A percentile compares a stretch with the other conserved stretches of the same genome.
These are phyloP conservation scores for Ammodytes dubius DNA, from an alignment of 2,113 vertebrate species.

Conservation along the genomic window DNA sequence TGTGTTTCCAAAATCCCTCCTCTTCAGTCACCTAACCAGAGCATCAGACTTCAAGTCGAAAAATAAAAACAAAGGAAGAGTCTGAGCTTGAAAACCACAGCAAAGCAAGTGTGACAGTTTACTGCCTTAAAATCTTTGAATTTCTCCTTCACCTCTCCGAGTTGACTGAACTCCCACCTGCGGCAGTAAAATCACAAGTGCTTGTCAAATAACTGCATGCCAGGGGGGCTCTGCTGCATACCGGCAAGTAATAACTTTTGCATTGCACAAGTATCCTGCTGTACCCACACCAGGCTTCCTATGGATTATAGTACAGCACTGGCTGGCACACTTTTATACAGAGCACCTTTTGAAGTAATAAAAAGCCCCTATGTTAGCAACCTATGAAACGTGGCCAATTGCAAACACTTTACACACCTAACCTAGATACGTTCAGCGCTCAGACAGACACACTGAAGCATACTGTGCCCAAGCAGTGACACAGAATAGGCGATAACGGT, in stretches of 20 bases:
- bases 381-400: conserved; percentile 27
- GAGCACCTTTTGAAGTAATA: neutral
- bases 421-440: conserved; percentile 4
- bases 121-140: conserved; percentile 16
- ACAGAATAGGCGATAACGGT: neutral
- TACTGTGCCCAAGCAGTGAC: conserved; percentile 5
- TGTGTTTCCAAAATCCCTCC: neutral
- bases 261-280: conserved; percentile 38
- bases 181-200: conserved; percentile 74
- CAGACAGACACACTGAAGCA: conserved; percentile 33
- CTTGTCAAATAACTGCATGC: conserved; percentile 67
- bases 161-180: conserved; percentile 57
- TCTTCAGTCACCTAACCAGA: neutral
- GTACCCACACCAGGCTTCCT: conserved; percentile 22
- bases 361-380: conserved; percentile 36
- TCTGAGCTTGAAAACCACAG: neutral
- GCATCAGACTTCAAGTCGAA: neutral
- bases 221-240: neutral
- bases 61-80: neutral
- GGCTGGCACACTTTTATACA: conserved; percentile 21
- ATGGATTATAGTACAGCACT: conserved; percentile 25
- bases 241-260: conserved; percentile 13
- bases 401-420: conserved; percentile 44
- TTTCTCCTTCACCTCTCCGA: conserved; percentile 35
- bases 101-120: neutral